Evolutionary conservation across 2,113 vertebrate genomes (phyloP).

Genomic region (Onychostoma macrolepis): DNA sequence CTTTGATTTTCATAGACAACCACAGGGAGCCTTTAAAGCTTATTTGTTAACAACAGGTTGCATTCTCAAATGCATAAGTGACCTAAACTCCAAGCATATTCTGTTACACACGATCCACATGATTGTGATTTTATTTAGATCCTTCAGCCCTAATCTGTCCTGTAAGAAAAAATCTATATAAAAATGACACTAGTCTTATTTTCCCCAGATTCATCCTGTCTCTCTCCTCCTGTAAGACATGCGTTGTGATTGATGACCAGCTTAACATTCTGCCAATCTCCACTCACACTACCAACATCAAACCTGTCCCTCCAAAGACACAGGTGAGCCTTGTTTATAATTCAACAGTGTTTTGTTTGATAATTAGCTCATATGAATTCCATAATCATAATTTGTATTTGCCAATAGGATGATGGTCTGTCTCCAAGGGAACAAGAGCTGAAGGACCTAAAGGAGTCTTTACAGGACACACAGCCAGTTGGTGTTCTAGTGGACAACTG

Average conservation of each 20-base stretch:
- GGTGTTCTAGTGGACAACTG: conserved; percentile 91
- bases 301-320: conserved; percentile 83
- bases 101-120: too few species aligned
- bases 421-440: conserved; percentile 85
- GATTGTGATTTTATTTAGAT: too few species aligned
- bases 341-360: too few species aligned
- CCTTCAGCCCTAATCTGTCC: neutral
- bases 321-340: conserved; percentile 72
- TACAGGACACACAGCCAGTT: conserved; percentile 95
- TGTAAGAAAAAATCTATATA: neutral
- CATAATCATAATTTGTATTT: conserved; percentile 24
- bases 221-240: conserved; percentile 91
- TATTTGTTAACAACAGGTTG: too few species aligned
- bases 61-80: too few species aligned
- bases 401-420: conserved; percentile 81
- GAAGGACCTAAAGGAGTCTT: conserved; percentile 88
- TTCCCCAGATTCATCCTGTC: conserved; percentile 89
- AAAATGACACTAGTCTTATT: neutral
- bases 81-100: too few species aligned
- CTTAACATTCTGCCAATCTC: conserved; percentile 94
- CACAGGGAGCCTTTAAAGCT: neutral
- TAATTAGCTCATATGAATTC: neutral
- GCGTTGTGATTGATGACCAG: conserved; percentile 93
- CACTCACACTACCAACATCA: conserved; percentile 86
- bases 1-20: neutral